Base-by-base conservation (phyloP, 2,888 invertebrate genomes). In the Agrotis clavis region DNA sequence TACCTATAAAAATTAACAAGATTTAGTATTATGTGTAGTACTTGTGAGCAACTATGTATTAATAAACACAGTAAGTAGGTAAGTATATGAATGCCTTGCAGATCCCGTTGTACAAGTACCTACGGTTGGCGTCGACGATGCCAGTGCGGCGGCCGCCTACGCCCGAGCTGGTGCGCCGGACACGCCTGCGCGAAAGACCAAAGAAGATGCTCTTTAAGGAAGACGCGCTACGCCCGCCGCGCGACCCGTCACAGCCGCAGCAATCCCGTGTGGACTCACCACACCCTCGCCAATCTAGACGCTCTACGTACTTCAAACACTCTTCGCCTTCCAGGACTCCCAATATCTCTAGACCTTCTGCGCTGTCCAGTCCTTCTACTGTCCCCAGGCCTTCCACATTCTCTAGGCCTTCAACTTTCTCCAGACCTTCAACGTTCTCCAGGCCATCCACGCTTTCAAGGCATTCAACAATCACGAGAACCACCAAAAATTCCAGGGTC, bases 41-140 rank as follows among this genome's bases (percentile, higher is more conserved):
- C 11, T 41, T 41, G 41, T 41, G 41, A 41, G 41, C 9, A 9
- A 41, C 41, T 41, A 11, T 9, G 35, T 7, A 7, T 9, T 41
- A 41, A 0, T 41, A 11, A 11, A 41, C 9, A 41, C 11, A 41
- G 11, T 25, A 25, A 25, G 25, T 25, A 25, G 25, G 25, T 25
- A 25, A 2, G 25, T 11, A 41, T 35, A 50, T 71, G 4, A 16
- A 5, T 50, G n/a, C 41, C 5, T 45, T 41, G 1, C 86, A 97
- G 97, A 97, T 97, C 90, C 97, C 98, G 67, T 97, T 98, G 76
- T 98, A 97, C 92, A 92, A 97, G 70, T 97, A 98, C 93, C 93
- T 98, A 80, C 96, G 97, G 83, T 96, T 97, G 89, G 97, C 97
- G 83, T 94, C 96, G 56, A 96, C 97, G 62, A 90, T 91, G 86